Base-by-base conservation (phyloP, 2,888 invertebrate genomes). In the Drosophila ochracea region DNA sequence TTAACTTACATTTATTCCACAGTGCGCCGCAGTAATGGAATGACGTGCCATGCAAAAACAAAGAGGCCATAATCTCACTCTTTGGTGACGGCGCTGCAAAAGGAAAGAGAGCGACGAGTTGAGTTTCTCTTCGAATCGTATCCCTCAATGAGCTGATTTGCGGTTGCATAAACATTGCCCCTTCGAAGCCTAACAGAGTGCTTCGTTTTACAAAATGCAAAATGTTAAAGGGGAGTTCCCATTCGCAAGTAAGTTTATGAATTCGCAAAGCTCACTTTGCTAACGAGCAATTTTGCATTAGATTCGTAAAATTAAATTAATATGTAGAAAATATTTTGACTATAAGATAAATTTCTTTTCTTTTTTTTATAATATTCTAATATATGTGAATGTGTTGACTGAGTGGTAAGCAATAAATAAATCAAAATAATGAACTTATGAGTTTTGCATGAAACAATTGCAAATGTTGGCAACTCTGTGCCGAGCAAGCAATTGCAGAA, bases 21-120 rank as follows among this genome's bases (percentile, higher is more conserved):
- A 10, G 82, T 78, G n/a, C 50, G 55, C 52, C 68, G 62, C 62
- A 73, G 64, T 73, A 60, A 68, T 68, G 78, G 78, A 68, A 78
- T 78, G 67, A 71, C 73, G 65, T 59, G 55, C 21, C 61, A 50
- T 77, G 72, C 77, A 76, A 76, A 70, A 57, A 54, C 13, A 64
- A 47, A 71, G 31, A 39, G 30, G 10, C 35, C 7, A 52, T 6
- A 31, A 30, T 49, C 47, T 54, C 63, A 13, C 81, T 80, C 78
- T 80, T 67, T 33, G 37, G 10, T 28, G 19, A 25, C n/a, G 50
- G 9, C 37, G 9, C 58, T 68, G 78, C 52, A 79, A 61, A 55
- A 16, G 41, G 11, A n/a, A 78, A 81, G 73, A 78, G 78, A 60
- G 39, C 50, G 31, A 16, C 9, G 10, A 31, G 28, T 13, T 30